Evolutionary conservation across 2,113 vertebrate species (phyloP).

Genomic region (Chunga burmeisteri): DNA sequence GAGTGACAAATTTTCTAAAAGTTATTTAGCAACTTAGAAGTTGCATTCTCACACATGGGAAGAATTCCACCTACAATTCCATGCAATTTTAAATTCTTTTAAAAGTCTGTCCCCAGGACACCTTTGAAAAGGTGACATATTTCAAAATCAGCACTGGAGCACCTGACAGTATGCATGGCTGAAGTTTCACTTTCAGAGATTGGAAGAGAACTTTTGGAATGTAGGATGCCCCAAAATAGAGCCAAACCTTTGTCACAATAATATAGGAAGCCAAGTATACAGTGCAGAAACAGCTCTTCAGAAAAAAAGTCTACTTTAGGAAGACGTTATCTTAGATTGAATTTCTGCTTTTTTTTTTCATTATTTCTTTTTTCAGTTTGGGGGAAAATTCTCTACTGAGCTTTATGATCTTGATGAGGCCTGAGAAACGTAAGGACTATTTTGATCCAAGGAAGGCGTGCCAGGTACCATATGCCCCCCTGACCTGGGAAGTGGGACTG

Average conservation of each 20-base stretch:
- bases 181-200: not conserved
- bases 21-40: not conserved
- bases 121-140: not conserved
- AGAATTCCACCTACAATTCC: not conserved
- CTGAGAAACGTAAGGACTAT: not conserved
- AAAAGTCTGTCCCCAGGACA: not conserved
- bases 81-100: not conserved
- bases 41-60: not conserved
- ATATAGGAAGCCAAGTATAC: not conserved
- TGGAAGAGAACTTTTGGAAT: not conserved
- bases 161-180: not conserved
- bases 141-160: not conserved
- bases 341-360: not conserved
- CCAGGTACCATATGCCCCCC: rapidly evolving
- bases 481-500: rapidly evolving
- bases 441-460: not conserved
- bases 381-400: not conserved
- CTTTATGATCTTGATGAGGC: not conserved
- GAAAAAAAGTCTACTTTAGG: not conserved
- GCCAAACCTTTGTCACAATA: not conserved
- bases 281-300: not conserved
- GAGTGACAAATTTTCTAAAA: not conserved
- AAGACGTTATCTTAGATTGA: not conserved
- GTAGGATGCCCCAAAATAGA: not conserved
- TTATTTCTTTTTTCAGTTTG: not conserved